Conservation (phyloP, 23 tunicate genomes). For the Oikopleura albicans region DNA sequence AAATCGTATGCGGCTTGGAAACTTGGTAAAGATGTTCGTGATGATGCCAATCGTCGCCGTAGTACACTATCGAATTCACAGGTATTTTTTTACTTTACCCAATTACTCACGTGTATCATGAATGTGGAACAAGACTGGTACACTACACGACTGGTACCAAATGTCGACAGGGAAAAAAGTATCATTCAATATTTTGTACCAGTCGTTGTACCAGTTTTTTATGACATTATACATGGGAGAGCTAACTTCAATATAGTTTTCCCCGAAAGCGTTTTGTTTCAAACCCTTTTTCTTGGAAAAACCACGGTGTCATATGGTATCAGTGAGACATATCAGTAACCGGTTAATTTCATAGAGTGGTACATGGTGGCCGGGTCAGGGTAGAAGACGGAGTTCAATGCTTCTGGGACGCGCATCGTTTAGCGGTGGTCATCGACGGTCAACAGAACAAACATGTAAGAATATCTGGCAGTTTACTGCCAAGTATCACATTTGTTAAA, state of each 20-base stretch:
- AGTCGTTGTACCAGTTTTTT: background rate
- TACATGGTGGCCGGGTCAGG: background rate
- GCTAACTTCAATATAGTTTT: too few relatives aligned
- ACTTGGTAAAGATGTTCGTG: constrained; percentile 12
- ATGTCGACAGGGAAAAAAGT: background rate
- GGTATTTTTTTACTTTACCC: background rate
- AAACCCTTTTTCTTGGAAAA: too few relatives aligned
- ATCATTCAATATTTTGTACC: background rate
- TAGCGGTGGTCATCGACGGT: background rate
- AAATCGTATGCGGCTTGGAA: constrained; percentile 15
- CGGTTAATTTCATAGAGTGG: too few relatives aligned
- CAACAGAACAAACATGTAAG: constrained; percentile 14
- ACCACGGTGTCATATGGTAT: too few relatives aligned
- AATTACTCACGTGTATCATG: background rate
- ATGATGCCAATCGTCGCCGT: background rate
- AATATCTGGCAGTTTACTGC: too few relatives aligned
- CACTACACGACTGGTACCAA: background rate
- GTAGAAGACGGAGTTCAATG: background rate
- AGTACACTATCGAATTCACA: constrained; percentile 6
- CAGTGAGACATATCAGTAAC: too few relatives aligned
- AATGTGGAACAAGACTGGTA: background rate
- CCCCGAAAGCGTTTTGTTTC: too few relatives aligned
- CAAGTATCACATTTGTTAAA: too few relatives aligned
- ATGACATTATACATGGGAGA: too few relatives aligned
- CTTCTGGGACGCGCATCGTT: background rate